Evolutionary conservation across 2,113 vertebrate genomes (phyloP), one percentile per base, ranked within the genome.

Genomic region (Tenebrosternarchus preto): DNA sequence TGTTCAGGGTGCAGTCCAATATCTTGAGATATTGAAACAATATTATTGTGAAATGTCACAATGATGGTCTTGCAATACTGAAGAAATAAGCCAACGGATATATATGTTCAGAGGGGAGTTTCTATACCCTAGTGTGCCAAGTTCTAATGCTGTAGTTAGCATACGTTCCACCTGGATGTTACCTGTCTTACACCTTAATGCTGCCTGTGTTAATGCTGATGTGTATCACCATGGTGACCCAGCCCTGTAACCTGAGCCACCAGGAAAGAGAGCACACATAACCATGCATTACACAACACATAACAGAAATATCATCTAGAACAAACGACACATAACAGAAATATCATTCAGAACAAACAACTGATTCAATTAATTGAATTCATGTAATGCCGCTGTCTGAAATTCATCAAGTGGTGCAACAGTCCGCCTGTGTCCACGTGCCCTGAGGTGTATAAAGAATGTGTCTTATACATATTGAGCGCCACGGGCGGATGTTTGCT

Each of bases 171-270:
- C 76, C 76, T 78, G 64, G 76, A 69, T 69, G 9, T 7, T 19
- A 57, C 31, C 33, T 36, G 12, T 70, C 64, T 70, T 43, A 70
- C 76, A 77, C 76, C 76, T 78, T 53, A 66, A 69, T 69, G 9
- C 16, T 19, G 46, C 31, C 33, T 36, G 12, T 70, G 76, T 70
- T 43, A 70, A 78, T 43, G 53, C 63, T 53, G 56, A 64, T 69
- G 76, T 78, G 31, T 57, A 69, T 69, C 59, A 43, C 29, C 29
- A 69, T 29, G 8, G 25, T 27, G 64, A 24, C 76, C 39, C 15
- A 9, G 76, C 55, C 24, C 53, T 78, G 66, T 78, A 78, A 78
- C 70, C 76, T 70, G 53, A 22, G 68, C 76, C 64, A 69, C 76
- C 0, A 15, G n/a, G 46, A 31, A 77, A 64, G n/a, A 29, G 36